Percentiles rank a stretch among this genome's conserved stretches.
phyloP scores from a whole-genome alignment of 2,888 invertebrate genomes.

The Caenorhabditis wallacei region DNA sequence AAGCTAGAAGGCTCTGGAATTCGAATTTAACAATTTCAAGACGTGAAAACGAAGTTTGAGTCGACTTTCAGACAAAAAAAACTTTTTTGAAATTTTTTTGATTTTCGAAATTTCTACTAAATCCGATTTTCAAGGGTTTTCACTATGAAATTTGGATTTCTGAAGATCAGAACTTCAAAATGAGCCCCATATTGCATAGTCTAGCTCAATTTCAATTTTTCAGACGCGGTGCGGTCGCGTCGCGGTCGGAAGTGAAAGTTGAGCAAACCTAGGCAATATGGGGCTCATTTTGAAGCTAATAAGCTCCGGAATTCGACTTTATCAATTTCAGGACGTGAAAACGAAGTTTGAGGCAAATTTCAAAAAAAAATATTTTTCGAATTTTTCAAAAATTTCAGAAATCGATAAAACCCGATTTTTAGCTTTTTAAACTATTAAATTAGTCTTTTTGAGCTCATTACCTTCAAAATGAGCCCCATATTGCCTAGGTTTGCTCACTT shows the following conservation, averaged over 20 bases:
- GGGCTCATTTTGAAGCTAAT: slow-evolving; percentile 11
- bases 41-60: neutral
- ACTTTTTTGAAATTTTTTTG: neutral
- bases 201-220: neutral
- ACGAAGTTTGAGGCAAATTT: no score
- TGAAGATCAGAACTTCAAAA: neutral
- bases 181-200: neutral
- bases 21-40: neutral
- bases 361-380: no score
- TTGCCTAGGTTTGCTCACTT: neutral
- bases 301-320: no score
- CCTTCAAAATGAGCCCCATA: neutral
- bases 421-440: no score
- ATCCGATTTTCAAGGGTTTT: neutral
- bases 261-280: slow-evolving; percentile 4
- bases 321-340: neutral
- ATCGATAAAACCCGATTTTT: no score
- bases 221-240: neutral
- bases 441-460: no score
- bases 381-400: no score
- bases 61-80: neutral
- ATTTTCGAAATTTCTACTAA: neutral
- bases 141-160: no score
- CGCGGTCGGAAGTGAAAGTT: neutral
- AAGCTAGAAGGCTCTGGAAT: neutral